Evolutionary conservation across 2,888 invertebrate species (phyloP).

Genomic region (Andrena chrysosceles): DNA sequence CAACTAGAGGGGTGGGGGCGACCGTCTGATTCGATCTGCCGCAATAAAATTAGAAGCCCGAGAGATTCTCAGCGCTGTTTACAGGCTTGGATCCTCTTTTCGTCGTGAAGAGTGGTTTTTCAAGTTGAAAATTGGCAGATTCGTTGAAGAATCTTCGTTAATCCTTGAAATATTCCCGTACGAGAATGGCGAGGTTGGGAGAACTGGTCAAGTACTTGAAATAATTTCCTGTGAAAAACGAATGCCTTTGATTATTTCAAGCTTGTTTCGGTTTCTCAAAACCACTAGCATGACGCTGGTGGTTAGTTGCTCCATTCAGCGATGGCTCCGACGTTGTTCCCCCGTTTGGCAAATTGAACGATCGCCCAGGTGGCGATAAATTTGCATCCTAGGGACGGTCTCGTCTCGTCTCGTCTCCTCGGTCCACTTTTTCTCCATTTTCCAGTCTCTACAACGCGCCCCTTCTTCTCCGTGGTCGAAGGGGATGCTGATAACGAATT

Average conservation of each 20-base stretch:
- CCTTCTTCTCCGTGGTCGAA: slow-evolving; percentile 63
- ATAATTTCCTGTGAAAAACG: too few relatives aligned
- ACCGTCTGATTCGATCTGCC: slow-evolving; percentile 75
- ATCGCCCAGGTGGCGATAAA: slow-evolving; percentile 12
- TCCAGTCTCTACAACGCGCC: slow-evolving; percentile 58
- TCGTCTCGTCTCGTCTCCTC: slow-evolving; percentile 33
- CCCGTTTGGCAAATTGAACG: slow-evolving; percentile 15
- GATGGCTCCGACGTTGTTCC: not conserved
- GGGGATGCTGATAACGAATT: slow-evolving; percentile 83
- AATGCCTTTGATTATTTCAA: too few relatives aligned
- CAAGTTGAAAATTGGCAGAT: not conserved
- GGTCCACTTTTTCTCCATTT: slow-evolving; percentile 48
- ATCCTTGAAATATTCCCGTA: too few relatives aligned
- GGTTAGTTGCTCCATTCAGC: not conserved
- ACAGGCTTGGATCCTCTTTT: not conserved
- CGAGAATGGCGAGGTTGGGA: too few relatives aligned
- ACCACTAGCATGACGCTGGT: too few relatives aligned
- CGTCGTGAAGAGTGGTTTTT: not conserved
- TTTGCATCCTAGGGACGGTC: not conserved
- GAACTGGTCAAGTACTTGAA: too few relatives aligned
- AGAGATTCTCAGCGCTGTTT: slow-evolving; percentile 9
- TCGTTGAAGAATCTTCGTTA: not conserved
- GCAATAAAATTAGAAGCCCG: slow-evolving; percentile 78
- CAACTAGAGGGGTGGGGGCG: slow-evolving; percentile 62
- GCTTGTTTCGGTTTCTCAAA: too few relatives aligned